These are phyloP conservation scores for Ictalurus furcatus DNA, from an alignment of 2,113 vertebrate species.

Conservation along the genomic window DNA sequence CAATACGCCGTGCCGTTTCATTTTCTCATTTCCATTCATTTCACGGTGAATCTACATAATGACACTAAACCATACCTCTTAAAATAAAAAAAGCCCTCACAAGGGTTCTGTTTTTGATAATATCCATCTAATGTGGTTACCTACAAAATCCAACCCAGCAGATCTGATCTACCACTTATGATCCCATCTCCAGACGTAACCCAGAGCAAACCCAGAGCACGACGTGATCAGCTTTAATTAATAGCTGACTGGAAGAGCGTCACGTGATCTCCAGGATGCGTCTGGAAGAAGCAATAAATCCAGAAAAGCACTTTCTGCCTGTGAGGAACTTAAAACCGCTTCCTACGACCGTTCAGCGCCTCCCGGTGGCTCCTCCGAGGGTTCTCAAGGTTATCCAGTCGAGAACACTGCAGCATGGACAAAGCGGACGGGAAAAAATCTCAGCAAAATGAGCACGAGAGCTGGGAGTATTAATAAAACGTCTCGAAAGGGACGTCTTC, in stretches of 20 bases:
- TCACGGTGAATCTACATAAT: not conserved
- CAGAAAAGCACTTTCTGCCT: slow-evolving; percentile 14
- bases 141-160: not conserved
- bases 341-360: slow-evolving; percentile 9
- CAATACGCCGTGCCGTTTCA: no score
- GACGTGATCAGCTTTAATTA: slow-evolving; percentile 16
- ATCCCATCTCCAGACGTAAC: slow-evolving; percentile 7
- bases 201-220: slow-evolving; percentile 5
- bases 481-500: not conserved
- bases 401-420: not conserved
- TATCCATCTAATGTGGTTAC: not conserved
- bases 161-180: not conserved
- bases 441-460: not conserved
- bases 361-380: slow-evolving; percentile 32
- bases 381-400: slow-evolving; percentile 46
- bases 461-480: slow-evolving; percentile 5
- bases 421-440: not conserved
- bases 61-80: not conserved
- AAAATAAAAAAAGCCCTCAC: not conserved
- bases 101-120: not conserved
- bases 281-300: slow-evolving; percentile 7
- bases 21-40: not conserved
- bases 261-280: not conserved
- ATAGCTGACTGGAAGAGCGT: not conserved
- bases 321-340: slow-evolving; percentile 2